Conservation (phyloP, 2,113 vertebrate genomes). For the Apteryx mantelli region DNA sequence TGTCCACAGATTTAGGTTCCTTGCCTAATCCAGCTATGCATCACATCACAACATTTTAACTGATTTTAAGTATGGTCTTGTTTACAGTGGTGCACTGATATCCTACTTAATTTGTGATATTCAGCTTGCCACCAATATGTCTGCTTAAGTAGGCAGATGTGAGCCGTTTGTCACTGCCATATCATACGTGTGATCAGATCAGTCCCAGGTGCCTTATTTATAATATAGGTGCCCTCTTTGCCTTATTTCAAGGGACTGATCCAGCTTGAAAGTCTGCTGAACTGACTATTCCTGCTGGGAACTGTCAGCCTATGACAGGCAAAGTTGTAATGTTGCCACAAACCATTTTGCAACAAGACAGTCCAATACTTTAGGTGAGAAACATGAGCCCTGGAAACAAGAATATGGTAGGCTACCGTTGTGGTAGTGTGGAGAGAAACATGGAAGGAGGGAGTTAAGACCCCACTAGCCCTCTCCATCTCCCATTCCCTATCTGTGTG, state of each 20-base stretch:
- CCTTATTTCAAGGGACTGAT: neutral
- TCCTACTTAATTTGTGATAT: neutral
- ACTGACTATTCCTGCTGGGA: neutral
- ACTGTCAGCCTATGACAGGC: neutral
- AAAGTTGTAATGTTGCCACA: neutral
- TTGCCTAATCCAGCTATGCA: neutral
- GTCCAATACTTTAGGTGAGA: neutral
- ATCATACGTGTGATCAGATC: neutral
- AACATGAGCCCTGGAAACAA: neutral
- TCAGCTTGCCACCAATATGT: neutral
- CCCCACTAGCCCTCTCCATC: neutral
- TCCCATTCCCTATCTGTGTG: neutral
- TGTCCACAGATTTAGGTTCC: neutral
- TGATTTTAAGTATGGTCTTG: too few relatives aligned
- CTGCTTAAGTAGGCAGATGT: neutral
- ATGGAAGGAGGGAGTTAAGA: neutral
- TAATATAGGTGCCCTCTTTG: neutral
- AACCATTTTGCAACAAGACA: neutral
- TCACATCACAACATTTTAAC: neutral
- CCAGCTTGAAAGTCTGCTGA: neutral
- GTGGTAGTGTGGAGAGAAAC: neutral
- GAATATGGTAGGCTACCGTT: neutral
- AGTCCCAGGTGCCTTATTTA: neutral
- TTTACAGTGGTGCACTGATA: neutral
- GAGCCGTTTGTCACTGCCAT: neutral